These are phyloP conservation scores for Maniola hyperantus DNA, from an alignment of 2,888 invertebrate species.

Conservation along the genomic window DNA sequence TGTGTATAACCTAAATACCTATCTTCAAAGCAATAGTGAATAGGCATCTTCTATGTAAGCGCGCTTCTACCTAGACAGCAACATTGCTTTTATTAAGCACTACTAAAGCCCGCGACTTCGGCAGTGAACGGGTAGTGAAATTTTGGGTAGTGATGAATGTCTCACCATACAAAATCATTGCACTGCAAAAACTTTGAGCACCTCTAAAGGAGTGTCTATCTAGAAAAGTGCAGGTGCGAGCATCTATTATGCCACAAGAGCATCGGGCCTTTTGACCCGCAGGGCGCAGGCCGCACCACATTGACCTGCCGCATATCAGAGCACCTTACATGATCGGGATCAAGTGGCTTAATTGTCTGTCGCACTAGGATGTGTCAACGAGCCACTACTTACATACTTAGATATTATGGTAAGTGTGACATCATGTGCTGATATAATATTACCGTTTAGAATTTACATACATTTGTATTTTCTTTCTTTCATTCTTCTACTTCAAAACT, in stretches of 20 bases:
- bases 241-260: slow-evolving; percentile 35
- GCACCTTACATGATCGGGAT: slow-evolving; percentile 56
- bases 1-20: too few relatives aligned
- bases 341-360: slow-evolving; percentile 71
- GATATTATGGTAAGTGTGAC: background rate
- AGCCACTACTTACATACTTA: slow-evolving; percentile 5
- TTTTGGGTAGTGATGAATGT: too few relatives aligned
- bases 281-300: slow-evolving; percentile 53
- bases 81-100: too few relatives aligned
- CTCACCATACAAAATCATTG: too few relatives aligned
- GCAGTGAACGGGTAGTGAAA: too few relatives aligned
- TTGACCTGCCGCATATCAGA: slow-evolving; percentile 57
- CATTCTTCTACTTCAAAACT: too few relatives aligned
- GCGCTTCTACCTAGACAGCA: too few relatives aligned
- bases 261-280: slow-evolving; percentile 52
- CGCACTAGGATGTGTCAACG: slow-evolving; percentile 42
- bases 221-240: slow-evolving; percentile 31
- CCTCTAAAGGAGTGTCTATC: slow-evolving; percentile 10
- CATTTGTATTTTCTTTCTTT: too few relatives aligned
- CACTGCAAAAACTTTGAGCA: background rate
- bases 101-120: too few relatives aligned
- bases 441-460: too few relatives aligned
- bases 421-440: background rate
- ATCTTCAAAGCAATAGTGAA: too few relatives aligned
- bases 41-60: too few relatives aligned